Conservation (phyloP, 2,113 vertebrate genomes). For the Triplophysa dalaica region DNA sequence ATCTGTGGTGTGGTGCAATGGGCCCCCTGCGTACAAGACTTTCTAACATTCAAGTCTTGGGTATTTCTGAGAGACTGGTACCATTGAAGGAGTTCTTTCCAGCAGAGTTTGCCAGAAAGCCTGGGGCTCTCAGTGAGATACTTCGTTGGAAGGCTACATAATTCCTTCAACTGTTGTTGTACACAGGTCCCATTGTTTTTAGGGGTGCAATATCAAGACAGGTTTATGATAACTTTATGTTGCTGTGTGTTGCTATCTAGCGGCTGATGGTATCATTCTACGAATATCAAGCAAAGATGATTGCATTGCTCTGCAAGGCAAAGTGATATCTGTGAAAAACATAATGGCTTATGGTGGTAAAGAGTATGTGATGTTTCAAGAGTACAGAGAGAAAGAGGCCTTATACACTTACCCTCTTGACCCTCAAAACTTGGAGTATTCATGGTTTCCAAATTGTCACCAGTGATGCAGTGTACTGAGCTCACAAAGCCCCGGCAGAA, state of each 20-base stretch:
- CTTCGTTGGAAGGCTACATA: neutral
- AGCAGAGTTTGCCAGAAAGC: constrained; percentile 17
- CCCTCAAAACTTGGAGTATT: constrained; percentile 5
- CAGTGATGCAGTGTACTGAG: constrained; percentile 17
- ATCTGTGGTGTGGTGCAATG: constrained; percentile 25
- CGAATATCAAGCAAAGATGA: constrained; percentile 11
- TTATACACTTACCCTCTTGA: constrained; percentile 29
- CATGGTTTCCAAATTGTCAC: constrained; percentile 5
- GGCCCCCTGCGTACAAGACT: neutral
- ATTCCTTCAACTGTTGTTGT: neutral
- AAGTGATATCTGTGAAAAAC: constrained; percentile 17
- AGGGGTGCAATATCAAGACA: neutral
- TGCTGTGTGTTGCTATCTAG: neutral
- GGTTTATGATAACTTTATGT: constrained; percentile 7
- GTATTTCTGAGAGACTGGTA: neutral
- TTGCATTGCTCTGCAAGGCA: constrained; percentile 5
- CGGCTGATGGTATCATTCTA: constrained; percentile 18
- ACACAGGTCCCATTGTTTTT: constrained; percentile 11
- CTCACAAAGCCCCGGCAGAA: constrained; percentile 11
- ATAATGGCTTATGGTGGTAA: constrained; percentile 1
- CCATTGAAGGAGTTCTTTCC: neutral
- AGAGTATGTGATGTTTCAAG: constrained; percentile 24
- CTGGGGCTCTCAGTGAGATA: neutral
- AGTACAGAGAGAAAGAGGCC: constrained; percentile 19
- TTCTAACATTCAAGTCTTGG: neutral